These are phyloP conservation scores for Hoplostethus atlanticus DNA, from an alignment of 2,797 vertebrate genomes.

Conservation along the genomic window DNA sequence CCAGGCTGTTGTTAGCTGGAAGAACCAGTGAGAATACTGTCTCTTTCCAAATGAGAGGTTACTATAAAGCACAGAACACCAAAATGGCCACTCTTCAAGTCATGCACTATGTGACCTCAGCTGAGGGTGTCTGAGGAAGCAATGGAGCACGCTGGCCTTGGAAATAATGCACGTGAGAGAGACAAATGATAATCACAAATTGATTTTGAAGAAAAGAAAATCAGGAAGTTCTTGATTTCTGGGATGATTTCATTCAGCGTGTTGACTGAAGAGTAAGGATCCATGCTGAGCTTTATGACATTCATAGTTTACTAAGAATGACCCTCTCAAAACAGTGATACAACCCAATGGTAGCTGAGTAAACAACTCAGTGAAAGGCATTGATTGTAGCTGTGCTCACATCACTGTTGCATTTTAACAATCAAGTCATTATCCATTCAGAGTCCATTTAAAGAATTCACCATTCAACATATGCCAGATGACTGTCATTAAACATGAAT, in stretches of 20 bases:
- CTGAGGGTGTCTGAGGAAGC: slow-evolving; percentile 28
- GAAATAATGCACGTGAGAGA: slow-evolving; percentile 5
- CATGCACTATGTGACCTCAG: slow-evolving; percentile 51
- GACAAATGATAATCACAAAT: not conserved
- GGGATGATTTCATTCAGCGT: slow-evolving; percentile 14
- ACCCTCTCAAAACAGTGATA: slow-evolving; percentile 22
- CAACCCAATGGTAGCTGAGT: not conserved
- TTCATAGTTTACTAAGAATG: slow-evolving; percentile 19
- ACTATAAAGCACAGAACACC: slow-evolving; percentile 58
- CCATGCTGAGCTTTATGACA: slow-evolving; percentile 23
- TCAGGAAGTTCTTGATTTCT: slow-evolving; percentile 4
- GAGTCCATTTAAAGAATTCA: slow-evolving; percentile 38
- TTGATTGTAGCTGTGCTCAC: slow-evolving; percentile 10
- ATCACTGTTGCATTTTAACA: slow-evolving; percentile 23
- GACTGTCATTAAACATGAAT: slow-evolving; percentile 56
- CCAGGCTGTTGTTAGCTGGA: slow-evolving; percentile 55
- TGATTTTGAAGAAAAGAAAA: not conserved
- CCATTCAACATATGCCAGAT: slow-evolving; percentile 56
- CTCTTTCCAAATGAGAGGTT: slow-evolving; percentile 78
- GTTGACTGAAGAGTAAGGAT: slow-evolving; percentile 16
- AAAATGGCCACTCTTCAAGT: slow-evolving; percentile 58
- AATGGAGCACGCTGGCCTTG: slow-evolving; percentile 11
- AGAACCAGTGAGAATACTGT: slow-evolving; percentile 55
- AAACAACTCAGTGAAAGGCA: not conserved
- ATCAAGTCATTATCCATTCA: slow-evolving; percentile 38